Percentiles rank a stretch among this genome's conserved stretches.
Evolutionary conservation across 1,140 invertebrate species (phyloP).

Genomic region (Medauroidea extradentata): DNA sequence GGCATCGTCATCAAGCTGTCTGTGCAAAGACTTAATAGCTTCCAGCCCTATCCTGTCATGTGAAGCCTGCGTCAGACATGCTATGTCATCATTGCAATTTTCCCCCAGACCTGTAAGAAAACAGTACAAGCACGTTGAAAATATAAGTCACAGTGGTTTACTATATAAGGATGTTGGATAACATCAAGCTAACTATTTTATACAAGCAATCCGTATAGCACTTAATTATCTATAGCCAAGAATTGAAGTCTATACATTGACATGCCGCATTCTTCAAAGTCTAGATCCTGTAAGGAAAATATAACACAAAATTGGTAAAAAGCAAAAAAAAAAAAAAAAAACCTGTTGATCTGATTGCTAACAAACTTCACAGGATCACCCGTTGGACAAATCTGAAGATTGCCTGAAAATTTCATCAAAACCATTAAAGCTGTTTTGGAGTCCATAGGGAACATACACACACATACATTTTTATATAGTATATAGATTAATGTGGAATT

Average conservation of each 20-base stretch:
- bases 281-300: background rate
- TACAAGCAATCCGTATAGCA: background rate
- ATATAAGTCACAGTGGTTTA: too few relatives aligned
- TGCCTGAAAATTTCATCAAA: too few relatives aligned
- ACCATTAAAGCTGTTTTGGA: too few relatives aligned
- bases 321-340: too few relatives aligned
- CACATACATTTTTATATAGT: background rate
- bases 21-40: constrained; percentile 81
- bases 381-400: too few relatives aligned
- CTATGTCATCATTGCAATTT: constrained; percentile 55
- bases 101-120: constrained; percentile 38
- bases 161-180: background rate
- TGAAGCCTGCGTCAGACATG: constrained; percentile 64
- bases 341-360: too few relatives aligned
- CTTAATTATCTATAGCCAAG: too few relatives aligned
- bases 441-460: too few relatives aligned
- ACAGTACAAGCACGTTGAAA: constrained; percentile 3
- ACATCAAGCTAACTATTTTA: background rate
- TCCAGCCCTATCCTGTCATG: constrained; percentile 81
- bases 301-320: too few relatives aligned
- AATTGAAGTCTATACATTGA: too few relatives aligned
- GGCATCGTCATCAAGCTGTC: constrained; percentile 88
- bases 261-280: background rate
- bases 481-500: background rate
- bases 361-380: too few relatives aligned